Base-by-base conservation (phyloP, 2,888 invertebrate genomes). In the Drosophila longiperda region DNA sequence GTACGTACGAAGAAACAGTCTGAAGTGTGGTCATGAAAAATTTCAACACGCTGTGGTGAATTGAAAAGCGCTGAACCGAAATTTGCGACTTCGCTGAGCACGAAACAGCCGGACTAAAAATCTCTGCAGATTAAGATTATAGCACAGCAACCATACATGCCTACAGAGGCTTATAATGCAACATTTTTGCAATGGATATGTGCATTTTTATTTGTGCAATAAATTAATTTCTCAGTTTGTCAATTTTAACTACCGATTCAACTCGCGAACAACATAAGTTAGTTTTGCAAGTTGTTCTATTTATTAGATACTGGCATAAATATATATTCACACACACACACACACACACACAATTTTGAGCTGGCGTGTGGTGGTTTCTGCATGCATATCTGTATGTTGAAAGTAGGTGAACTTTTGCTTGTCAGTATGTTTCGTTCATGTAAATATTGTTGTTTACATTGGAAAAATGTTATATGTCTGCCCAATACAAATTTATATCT, bases 31-130 rank as follows among this genome's bases (percentile, higher is more conserved):
- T 73, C 66, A 73, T 78, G 63, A 72, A 78, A 72, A 78, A 73
- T 62, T 75, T 83, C 73, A 73, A 72, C 73, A 73, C 80, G 42
- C 45, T 54, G 78, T 88, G 83, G 83, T 88, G 83, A 78, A 72
- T 63, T 69, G 57, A 40, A 57, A 49, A 75, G 64, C 64, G 64
- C 17, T 70, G 52, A 52, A 60, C 45, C n/a, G 36, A 53, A 69
- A 69, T 45, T 49, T 78, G 53, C 61, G 52, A 75, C 66, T 66
- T 65, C 48, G 60, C 80, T 80, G 70, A 73, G 71, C 80, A 54
- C 34, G 45, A 54, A 40, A 36, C 60, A 50, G 29, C 26, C 29
- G 40, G 29, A 42, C 48, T 54, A 33, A 59, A 78, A 78, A 53
- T 59, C 55, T 53, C 50, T 40, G 34, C 73, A 65, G 38, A 55